phyloP scores from a whole-genome alignment of 2,797 vertebrate genomes.

The Anguilla anguilla region DNA sequence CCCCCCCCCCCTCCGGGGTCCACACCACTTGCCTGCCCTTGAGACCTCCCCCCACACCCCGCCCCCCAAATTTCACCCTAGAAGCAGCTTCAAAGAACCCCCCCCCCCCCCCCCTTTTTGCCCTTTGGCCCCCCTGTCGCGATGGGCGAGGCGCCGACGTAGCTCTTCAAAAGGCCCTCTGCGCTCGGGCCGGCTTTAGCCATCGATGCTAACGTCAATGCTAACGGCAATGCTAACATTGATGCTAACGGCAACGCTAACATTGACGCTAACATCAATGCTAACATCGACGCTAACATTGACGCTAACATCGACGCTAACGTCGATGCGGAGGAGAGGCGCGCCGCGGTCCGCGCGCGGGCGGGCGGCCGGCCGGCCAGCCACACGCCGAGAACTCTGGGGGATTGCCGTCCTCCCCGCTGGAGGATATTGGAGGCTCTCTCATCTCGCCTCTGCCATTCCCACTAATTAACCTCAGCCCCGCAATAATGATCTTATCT shows the following conservation, averaged over 20 bases:
- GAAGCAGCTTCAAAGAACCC: not conserved
- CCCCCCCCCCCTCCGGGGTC: not conserved
- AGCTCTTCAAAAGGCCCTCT: not conserved
- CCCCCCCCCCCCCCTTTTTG: too few species aligned
- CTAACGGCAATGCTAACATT: too few species aligned
- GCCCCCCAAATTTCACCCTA: not conserved
- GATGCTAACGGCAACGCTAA: too few species aligned
- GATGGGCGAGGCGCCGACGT: too few species aligned
- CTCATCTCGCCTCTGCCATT: constrained; percentile 52
- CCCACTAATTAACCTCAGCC: constrained; percentile 53
- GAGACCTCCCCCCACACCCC: not conserved
- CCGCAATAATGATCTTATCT: constrained; percentile 51
- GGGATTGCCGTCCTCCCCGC: constrained; percentile 36
- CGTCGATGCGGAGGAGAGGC: not conserved
- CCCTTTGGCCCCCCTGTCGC: not conserved
- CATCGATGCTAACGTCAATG: not conserved
- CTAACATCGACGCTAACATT: too few species aligned
- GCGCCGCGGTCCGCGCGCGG: not conserved
- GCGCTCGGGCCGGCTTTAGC: not conserved
- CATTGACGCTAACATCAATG: too few species aligned
- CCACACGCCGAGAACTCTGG: constrained; percentile 24
- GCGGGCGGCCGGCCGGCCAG: too few species aligned
- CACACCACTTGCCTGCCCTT: not conserved
- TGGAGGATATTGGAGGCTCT: constrained; percentile 44
- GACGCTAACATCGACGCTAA: not conserved